A percentile compares a stretch with the other conserved stretches of the same genome.
phyloP scores from a whole-genome alignment of 2,113 vertebrate genomes.

The Thunnus thynnus region DNA sequence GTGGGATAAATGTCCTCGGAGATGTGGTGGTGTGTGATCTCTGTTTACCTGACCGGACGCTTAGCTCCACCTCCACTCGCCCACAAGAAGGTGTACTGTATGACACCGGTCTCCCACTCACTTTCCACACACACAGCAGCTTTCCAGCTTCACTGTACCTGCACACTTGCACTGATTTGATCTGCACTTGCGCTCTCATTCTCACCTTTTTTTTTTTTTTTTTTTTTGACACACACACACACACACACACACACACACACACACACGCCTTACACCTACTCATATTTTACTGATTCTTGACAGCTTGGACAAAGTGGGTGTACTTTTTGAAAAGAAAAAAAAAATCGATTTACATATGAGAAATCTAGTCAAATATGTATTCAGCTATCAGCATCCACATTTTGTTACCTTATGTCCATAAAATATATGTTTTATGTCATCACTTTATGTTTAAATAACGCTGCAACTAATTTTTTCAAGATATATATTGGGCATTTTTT shows the following conservation, averaged over 20 bases:
- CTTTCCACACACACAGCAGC: conserved; percentile 26
- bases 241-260: too few relatives aligned
- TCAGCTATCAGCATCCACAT: neutral
- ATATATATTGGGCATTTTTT: too few relatives aligned
- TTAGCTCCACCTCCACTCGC: conserved; percentile 70
- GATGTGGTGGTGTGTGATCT: conserved; percentile 65
- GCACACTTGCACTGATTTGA: conserved; percentile 15
- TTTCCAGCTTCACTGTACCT: conserved; percentile 1
- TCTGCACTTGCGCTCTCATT: conserved; percentile 22
- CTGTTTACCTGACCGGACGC: conserved; percentile 70
- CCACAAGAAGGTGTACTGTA: conserved; percentile 69
- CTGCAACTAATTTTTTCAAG: too few relatives aligned
- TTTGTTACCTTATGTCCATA: too few relatives aligned
- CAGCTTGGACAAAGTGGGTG: conserved; percentile 32
- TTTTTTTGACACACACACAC: neutral
- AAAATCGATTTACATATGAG: neutral
- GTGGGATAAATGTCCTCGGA: conserved; percentile 57
- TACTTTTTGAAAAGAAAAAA: neutral
- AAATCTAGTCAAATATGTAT: neutral
- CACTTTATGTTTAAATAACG: too few relatives aligned
- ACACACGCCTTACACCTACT: conserved; percentile 35
- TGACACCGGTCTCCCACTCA: conserved; percentile 72
- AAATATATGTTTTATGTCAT: too few relatives aligned
- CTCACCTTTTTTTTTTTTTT: conserved; percentile 13
- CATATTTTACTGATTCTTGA: conserved; percentile 37